phyloP scores from a whole-genome alignment of 2,888 invertebrate species.

The Lycaena phlaeas region DNA sequence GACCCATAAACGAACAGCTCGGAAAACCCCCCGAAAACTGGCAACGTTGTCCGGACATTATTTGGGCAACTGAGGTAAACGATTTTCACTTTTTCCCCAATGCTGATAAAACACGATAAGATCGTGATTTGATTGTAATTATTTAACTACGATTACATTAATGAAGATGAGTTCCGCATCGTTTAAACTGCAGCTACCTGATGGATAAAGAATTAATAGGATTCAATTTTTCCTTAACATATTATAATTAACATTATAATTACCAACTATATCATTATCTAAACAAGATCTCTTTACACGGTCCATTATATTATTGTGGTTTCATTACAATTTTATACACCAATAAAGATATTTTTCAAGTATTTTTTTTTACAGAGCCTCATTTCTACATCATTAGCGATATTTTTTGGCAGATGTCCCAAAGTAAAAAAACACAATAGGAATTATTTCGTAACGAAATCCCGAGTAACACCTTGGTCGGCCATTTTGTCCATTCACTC shows the following conservation, averaged over 20 bases:
- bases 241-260: slow-evolving; percentile 1
- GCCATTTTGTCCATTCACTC: slow-evolving; percentile 44
- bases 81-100: too few species aligned
- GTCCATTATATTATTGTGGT: too few species aligned
- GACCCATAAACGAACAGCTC: too few species aligned
- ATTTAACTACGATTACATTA: not conserved
- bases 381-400: not conserved
- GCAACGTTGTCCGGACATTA: too few species aligned
- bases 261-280: not conserved
- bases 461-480: slow-evolving; percentile 10
- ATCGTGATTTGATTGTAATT: too few species aligned
- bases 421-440: slow-evolving; percentile 1
- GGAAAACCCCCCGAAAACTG: too few species aligned
- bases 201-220: too few species aligned
- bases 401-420: slow-evolving; percentile 3
- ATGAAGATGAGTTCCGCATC: not conserved
- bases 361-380: not conserved
- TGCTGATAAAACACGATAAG: too few species aligned
- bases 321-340: too few species aligned
- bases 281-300: not conserved
- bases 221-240: not conserved
- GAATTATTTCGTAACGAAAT: slow-evolving; percentile 3
- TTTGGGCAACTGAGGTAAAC: too few species aligned
- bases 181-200: not conserved
- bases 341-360: too few species aligned